These are phyloP conservation scores for Limanda limanda DNA, from an alignment of 2,113 vertebrate genomes.

Conservation along the genomic window DNA sequence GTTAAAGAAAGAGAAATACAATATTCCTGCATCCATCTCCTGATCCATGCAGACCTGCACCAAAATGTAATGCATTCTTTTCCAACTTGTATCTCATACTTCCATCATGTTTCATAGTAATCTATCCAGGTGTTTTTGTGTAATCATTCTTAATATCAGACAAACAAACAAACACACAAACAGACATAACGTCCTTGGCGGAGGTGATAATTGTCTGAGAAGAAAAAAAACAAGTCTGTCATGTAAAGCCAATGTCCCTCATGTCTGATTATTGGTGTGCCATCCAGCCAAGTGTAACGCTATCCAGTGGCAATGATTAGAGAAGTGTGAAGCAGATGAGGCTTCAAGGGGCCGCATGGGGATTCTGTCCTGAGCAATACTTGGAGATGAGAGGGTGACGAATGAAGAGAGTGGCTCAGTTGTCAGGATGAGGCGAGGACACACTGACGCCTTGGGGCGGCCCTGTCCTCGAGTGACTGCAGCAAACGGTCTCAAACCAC, in stretches of 20 bases:
- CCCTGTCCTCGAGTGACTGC: constrained; percentile 44
- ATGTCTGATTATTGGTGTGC: constrained; percentile 50
- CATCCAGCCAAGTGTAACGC: constrained; percentile 55
- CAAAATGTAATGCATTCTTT: too few relatives aligned
- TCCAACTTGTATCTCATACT: too few relatives aligned
- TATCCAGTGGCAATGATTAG: constrained; percentile 70
- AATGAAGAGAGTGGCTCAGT: constrained; percentile 50
- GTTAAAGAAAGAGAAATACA: too few relatives aligned
- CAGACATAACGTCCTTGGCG: too few relatives aligned
- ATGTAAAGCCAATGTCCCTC: constrained; percentile 39
- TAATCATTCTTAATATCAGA: too few relatives aligned
- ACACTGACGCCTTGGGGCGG: constrained; percentile 42
- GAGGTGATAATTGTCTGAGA: constrained; percentile 1
- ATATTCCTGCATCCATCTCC: too few relatives aligned
- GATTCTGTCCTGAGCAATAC: constrained; percentile 45
- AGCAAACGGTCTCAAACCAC: background rate
- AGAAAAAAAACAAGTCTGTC: background rate
- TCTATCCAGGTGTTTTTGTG: too few relatives aligned
- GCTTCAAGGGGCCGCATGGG: constrained; percentile 55
- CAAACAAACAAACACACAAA: too few relatives aligned
- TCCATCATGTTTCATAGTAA: too few relatives aligned
- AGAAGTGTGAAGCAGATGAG: constrained; percentile 70
- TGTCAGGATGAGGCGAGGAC: constrained; percentile 48
- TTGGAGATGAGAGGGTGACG: constrained; percentile 55
- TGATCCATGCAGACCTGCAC: too few relatives aligned